phyloP scores from a whole-genome alignment of 2,888 invertebrate genomes.

The Galeopsomyia nigrocyanea region DNA sequence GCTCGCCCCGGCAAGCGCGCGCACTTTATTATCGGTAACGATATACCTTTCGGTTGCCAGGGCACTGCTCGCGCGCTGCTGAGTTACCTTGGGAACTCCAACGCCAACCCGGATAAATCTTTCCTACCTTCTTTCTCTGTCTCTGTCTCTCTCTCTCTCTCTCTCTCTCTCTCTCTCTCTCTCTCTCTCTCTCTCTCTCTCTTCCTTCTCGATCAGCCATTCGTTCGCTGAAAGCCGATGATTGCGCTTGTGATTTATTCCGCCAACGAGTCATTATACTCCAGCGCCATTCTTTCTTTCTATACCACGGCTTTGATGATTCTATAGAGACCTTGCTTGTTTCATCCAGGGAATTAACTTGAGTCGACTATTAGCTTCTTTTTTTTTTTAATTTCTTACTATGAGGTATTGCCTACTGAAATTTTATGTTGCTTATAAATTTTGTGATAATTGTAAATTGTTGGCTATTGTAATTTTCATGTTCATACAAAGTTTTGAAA shows the following conservation, averaged over 20 bases:
- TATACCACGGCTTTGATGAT: too few species aligned
- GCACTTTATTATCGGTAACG: conserved; percentile 41
- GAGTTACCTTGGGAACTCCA: conserved; percentile 21
- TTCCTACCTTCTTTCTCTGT: not conserved
- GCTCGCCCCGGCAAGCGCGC: not conserved
- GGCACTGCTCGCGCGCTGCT: not conserved
- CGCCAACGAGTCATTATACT: conserved; percentile 14
- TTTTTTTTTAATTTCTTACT: not conserved
- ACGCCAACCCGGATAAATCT: conserved; percentile 29
- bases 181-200: not conserved
- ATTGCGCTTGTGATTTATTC: conserved; percentile 27
- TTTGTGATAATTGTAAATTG: too few species aligned
- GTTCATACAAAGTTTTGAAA: too few species aligned
- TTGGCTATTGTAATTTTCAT: too few species aligned
- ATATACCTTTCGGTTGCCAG: conserved; percentile 37
- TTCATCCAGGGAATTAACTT: too few species aligned
- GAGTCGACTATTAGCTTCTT: not conserved
- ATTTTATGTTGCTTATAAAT: too few species aligned
- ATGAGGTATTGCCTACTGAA: too few species aligned
- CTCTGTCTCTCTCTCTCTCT: not conserved
- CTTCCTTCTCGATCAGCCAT: not conserved
- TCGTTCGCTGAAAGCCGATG: conserved; percentile 13
- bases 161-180: not conserved
- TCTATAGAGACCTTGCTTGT: too few species aligned
- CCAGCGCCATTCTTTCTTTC: too few species aligned